Evolutionary conservation across 2,113 vertebrate genomes (phyloP).

Genomic region (Grallaria varia): DNA sequence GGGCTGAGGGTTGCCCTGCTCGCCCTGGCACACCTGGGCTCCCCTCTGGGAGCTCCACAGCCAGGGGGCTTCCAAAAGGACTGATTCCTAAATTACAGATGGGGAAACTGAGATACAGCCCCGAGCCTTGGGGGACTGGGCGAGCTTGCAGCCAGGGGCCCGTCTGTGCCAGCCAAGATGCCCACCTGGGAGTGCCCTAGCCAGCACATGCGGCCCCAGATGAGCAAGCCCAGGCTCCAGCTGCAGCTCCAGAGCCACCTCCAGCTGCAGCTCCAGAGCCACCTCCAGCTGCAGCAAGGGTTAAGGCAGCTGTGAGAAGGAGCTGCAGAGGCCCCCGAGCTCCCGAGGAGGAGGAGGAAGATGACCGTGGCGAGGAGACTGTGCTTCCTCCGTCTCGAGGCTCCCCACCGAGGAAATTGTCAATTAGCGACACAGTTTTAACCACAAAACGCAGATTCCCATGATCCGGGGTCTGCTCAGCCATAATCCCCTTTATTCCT

Average conservation of each 20-base stretch:
- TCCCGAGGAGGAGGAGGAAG: constrained; percentile 36
- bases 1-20: neutral
- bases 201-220: fast-evolving
- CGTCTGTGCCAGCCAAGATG: fast-evolving
- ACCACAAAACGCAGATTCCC: constrained; percentile 4
- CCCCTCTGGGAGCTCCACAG: neutral
- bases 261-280: neutral
- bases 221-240: neutral
- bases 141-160: neutral
- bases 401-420: constrained; percentile 19
- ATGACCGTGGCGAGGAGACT: neutral
- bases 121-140: fast-evolving
- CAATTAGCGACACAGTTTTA: constrained; percentile 13
- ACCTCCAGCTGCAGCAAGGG: neutral
- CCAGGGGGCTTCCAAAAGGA: neutral
- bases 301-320: constrained; percentile 16
- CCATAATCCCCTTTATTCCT: neutral
- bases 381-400: neutral
- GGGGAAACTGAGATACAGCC: constrained; percentile 2
- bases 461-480: constrained; percentile 1
- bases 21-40: neutral
- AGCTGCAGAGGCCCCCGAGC: neutral
- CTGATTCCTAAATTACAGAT: fast-evolving
- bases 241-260: neutral
- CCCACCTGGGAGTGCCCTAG: fast-evolving